Evolutionary conservation across 2,113 vertebrate species (phyloP).

Genomic region (Rostratula benghalensis): DNA sequence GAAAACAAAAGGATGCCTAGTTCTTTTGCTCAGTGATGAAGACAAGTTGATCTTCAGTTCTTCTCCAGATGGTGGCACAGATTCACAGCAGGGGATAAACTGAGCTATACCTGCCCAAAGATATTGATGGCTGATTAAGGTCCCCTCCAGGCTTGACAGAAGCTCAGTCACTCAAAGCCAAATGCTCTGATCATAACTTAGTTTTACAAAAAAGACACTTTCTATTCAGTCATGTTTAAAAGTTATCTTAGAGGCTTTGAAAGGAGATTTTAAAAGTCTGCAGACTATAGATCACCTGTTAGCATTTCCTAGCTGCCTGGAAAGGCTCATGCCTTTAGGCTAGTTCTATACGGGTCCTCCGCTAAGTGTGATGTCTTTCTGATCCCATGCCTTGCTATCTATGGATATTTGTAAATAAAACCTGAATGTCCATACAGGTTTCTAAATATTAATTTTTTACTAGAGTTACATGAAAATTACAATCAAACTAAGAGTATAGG

Average conservation of each 20-base stretch:
- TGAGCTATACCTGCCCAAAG: background rate
- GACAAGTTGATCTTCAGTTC: background rate
- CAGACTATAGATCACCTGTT: background rate
- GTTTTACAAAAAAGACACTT: background rate
- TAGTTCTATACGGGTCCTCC: background rate
- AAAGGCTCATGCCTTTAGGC: background rate
- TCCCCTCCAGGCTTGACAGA: background rate
- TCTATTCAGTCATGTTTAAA: background rate
- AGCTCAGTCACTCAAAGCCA: background rate
- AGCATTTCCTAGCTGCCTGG: background rate
- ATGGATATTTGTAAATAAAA: background rate
- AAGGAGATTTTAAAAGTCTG: background rate
- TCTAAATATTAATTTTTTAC: background rate
- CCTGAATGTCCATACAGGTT: background rate
- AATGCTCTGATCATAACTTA: background rate
- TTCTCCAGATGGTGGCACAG: background rate
- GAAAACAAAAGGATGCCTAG: background rate
- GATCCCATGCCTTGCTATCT: background rate
- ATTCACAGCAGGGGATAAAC: background rate
- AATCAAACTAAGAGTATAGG: background rate
- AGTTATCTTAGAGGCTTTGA: background rate
- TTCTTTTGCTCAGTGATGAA: background rate
- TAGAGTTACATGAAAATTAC: background rate
- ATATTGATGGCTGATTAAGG: background rate
- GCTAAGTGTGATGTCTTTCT: background rate